Conservation (phyloP, 2,797 vertebrate species). For the Enteromius argenteus region DNA sequence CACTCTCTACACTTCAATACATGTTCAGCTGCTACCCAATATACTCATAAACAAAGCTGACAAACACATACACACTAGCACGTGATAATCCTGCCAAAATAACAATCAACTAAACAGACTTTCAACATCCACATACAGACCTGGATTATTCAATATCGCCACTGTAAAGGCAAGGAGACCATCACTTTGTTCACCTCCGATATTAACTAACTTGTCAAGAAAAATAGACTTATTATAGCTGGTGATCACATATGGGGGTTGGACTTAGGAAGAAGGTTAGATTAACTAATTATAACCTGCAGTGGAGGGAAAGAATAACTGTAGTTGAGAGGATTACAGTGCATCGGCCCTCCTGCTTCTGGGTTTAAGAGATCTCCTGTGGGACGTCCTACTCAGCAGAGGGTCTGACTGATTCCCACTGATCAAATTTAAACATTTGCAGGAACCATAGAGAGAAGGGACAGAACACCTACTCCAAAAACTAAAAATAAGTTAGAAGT, state of each 20-base stretch:
- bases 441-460: background rate
- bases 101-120: background rate
- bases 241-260: constrained; percentile 43
- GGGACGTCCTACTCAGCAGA: constrained; percentile 41
- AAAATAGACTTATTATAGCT: constrained; percentile 28
- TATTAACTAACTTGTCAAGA: background rate
- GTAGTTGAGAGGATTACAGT: constrained; percentile 69
- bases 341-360: constrained; percentile 55
- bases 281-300: constrained; percentile 75
- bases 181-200: background rate
- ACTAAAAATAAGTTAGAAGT: background rate
- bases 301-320: constrained; percentile 65
- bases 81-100: background rate
- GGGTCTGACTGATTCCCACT: constrained; percentile 48
- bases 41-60: background rate
- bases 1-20: background rate
- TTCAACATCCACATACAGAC: background rate
- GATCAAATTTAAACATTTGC: constrained; percentile 23
- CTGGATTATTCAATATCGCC: background rate
- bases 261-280: constrained; percentile 73
- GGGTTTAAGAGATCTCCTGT: constrained; percentile 51
- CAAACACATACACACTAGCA: background rate
- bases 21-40: background rate
- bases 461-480: background rate
- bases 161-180: background rate